phyloP scores from a whole-genome alignment of 2,888 invertebrate genomes.

The Balanococcus diminutus region DNA sequence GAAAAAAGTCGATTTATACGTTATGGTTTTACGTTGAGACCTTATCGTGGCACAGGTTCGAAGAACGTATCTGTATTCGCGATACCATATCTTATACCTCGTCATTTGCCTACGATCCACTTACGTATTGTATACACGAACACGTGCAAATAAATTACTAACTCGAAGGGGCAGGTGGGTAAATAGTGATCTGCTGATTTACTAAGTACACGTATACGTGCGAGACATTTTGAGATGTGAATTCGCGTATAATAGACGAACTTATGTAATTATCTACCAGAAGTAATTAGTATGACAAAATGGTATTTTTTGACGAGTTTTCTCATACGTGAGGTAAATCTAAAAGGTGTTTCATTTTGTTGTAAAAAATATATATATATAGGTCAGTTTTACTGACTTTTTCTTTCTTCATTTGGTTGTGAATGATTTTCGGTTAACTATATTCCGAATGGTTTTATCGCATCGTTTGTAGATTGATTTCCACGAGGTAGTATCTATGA shows the following conservation, averaged over 20 bases:
- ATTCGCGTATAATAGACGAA: not conserved
- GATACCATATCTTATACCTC: not conserved
- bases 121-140: not conserved
- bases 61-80: too few species aligned
- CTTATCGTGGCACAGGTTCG: not conserved
- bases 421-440: not conserved
- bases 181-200: not conserved
- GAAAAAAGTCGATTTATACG: not conserved
- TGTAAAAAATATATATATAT: not conserved
- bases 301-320: not conserved
- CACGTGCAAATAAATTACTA: not conserved
- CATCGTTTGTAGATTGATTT: not conserved
- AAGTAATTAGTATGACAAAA: slow-evolving; percentile 2
- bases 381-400: not conserved
- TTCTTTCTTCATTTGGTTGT: not conserved
- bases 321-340: not conserved
- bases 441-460: not conserved
- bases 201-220: not conserved
- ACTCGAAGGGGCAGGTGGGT: not conserved
- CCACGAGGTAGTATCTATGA: not conserved
- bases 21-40: not conserved
- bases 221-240: not conserved
- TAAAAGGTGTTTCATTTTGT: not conserved
- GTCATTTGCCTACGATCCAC: too few species aligned
- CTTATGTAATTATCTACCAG: not conserved